phyloP scores from a whole-genome alignment of 2,888 invertebrate species.

The Dasypogon diadema region DNA sequence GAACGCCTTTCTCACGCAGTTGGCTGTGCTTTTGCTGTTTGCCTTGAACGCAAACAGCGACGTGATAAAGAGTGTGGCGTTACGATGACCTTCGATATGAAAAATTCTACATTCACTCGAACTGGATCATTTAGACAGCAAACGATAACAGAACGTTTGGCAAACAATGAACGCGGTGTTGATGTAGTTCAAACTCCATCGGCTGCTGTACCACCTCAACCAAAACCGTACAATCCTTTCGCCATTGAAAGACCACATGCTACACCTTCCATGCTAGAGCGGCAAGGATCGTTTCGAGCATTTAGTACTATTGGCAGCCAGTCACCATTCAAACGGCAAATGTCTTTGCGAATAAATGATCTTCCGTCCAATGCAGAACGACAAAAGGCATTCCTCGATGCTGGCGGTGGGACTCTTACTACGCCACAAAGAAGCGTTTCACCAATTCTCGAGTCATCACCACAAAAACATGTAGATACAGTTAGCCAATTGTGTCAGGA shows the following conservation, averaged over 20 bases:
- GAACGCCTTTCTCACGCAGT: slow-evolving; percentile 99
- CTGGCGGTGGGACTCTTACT: slow-evolving; percentile 62
- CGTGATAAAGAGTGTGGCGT: slow-evolving; percentile 96
- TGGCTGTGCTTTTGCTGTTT: slow-evolving; percentile 98
- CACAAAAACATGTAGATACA: slow-evolving; percentile 72
- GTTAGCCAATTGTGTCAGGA: slow-evolving; percentile 82
- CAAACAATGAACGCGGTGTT: slow-evolving; percentile 70
- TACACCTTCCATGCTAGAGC: slow-evolving; percentile 91
- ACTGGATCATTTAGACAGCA: slow-evolving; percentile 92
- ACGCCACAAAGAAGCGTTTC: slow-evolving; percentile 73
- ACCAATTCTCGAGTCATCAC: slow-evolving; percentile 82
- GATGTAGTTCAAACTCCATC: slow-evolving; percentile 62
- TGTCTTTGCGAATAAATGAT: slow-evolving; percentile 94
- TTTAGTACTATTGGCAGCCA: slow-evolving; percentile 83
- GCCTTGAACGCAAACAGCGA: slow-evolving; percentile 96
- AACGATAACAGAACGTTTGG: slow-evolving; percentile 82
- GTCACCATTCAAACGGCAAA: slow-evolving; percentile 95
- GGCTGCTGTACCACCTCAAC: slow-evolving; percentile 69
- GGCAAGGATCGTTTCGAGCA: slow-evolving; percentile 95
- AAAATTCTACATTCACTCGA: slow-evolving; percentile 91
- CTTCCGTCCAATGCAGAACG: slow-evolving; percentile 95
- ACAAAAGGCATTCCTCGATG: slow-evolving; percentile 69
- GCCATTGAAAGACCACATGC: slow-evolving; percentile 97
- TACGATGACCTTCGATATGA: slow-evolving; percentile 91
- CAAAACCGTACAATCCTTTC: slow-evolving; percentile 86